phyloP scores from a whole-genome alignment of 2,113 vertebrate species.

The Lasiurus cinereus region DNA sequence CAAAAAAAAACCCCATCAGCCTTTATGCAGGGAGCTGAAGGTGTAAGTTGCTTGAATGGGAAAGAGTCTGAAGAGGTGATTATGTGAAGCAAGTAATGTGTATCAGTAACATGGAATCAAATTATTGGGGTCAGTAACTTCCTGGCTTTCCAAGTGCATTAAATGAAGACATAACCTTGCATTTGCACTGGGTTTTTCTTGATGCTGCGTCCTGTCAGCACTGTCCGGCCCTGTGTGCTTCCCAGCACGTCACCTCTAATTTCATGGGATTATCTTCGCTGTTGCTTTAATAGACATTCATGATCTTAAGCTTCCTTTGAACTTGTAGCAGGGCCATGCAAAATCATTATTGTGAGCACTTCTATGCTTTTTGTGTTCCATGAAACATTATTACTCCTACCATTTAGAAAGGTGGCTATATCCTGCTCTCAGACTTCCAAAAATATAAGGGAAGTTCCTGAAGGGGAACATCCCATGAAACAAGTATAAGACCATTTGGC shows the following conservation, averaged over 20 bases:
- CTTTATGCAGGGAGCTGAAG: constrained; percentile 59
- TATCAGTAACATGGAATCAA: constrained; percentile 60
- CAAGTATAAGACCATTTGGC: too few species aligned
- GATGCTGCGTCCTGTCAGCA: neutral
- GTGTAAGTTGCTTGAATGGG: constrained; percentile 63
- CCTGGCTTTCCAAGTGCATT: constrained; percentile 33
- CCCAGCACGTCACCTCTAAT: constrained; percentile 64
- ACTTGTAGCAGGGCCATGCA: constrained; percentile 50
- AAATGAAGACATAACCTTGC: constrained; percentile 44
- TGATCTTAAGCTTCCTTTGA: constrained; percentile 59
- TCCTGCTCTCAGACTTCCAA: neutral
- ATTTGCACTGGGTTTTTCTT: neutral
- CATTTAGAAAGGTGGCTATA: neutral
- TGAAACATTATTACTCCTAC: neutral
- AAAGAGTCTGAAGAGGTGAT: constrained; percentile 65
- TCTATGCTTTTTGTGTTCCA: neutral
- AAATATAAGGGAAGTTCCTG: neutral
- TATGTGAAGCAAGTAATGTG: constrained; percentile 58
- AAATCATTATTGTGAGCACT: neutral
- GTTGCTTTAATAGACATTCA: constrained; percentile 49
- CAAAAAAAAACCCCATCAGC: constrained; percentile 5
- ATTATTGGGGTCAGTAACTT: constrained; percentile 57
- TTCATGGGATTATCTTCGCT: constrained; percentile 63
- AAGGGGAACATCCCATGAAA: neutral
- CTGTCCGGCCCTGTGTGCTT: neutral